Conservation (phyloP, 2,113 vertebrate species). For the Mus musculus region DNA sequence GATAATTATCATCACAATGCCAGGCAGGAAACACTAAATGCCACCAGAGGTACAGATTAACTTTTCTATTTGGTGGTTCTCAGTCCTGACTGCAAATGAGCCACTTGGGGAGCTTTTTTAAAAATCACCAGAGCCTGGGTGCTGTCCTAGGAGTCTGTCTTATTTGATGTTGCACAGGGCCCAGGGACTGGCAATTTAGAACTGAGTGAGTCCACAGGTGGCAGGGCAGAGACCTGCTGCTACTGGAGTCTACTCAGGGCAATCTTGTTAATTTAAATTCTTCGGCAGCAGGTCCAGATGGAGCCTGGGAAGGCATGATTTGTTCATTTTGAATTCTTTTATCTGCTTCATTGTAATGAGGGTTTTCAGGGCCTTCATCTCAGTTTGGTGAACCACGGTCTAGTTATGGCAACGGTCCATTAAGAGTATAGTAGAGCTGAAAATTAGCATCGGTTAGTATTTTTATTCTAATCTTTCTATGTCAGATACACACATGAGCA, state of each 20-base stretch:
- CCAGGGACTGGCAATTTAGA: slow-evolving; percentile 16
- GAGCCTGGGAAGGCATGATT: background rate
- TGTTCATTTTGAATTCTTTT: background rate
- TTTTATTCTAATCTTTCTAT: background rate
- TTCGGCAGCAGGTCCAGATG: background rate
- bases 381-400: background rate
- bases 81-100: slow-evolving; percentile 61
- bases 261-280: slow-evolving; percentile 17
- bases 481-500: background rate
- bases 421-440: background rate
- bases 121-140: background rate
- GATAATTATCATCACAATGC: slow-evolving; percentile 62
- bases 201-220: background rate
- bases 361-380: too few species aligned
- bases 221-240: background rate
- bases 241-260: background rate
- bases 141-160: background rate
- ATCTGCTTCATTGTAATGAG: background rate
- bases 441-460: background rate
- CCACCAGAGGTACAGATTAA: slow-evolving; percentile 31
- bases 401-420: background rate
- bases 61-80: slow-evolving; percentile 40
- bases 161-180: background rate
- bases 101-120: background rate
- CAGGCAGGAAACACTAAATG: slow-evolving; percentile 31